These are phyloP conservation scores for Cinclus mexicanus DNA, from an alignment of 2,113 vertebrate species.

Conservation along the genomic window DNA sequence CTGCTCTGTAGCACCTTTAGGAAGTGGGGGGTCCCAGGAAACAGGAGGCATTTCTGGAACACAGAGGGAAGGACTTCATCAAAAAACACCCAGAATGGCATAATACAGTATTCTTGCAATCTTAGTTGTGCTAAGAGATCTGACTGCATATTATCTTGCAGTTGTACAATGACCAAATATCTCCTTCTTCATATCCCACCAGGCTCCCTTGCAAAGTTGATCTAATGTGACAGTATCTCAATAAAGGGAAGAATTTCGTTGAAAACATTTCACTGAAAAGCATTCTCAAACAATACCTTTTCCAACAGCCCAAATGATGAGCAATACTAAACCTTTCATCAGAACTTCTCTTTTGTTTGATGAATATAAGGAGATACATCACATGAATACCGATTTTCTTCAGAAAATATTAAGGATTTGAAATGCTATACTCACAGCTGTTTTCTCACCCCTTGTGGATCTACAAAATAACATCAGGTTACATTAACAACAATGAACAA, in stretches of 20 bases:
- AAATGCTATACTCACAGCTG: neutral
- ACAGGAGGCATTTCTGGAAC: neutral
- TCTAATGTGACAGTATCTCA: neutral
- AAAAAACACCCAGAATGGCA: neutral
- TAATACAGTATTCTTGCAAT: neutral
- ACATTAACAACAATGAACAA: neutral
- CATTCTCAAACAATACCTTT: neutral
- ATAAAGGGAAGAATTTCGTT: neutral
- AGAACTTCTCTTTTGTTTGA: neutral
- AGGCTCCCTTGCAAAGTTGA: neutral
- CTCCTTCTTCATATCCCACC: neutral
- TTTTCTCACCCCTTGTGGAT: neutral
- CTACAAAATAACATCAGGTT: neutral
- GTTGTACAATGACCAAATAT: neutral
- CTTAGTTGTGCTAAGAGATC: neutral
- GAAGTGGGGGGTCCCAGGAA: neutral
- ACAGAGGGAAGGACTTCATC: neutral
- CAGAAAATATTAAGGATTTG: neutral
- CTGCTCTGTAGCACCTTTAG: neutral
- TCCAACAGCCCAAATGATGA: neutral
- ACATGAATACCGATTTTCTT: neutral
- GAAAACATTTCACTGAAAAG: neutral
- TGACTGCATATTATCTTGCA: neutral
- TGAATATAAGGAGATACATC: neutral
- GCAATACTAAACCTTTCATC: neutral